Conservation (phyloP, 2,797 vertebrate genomes). For the Nannoperca australis region DNA sequence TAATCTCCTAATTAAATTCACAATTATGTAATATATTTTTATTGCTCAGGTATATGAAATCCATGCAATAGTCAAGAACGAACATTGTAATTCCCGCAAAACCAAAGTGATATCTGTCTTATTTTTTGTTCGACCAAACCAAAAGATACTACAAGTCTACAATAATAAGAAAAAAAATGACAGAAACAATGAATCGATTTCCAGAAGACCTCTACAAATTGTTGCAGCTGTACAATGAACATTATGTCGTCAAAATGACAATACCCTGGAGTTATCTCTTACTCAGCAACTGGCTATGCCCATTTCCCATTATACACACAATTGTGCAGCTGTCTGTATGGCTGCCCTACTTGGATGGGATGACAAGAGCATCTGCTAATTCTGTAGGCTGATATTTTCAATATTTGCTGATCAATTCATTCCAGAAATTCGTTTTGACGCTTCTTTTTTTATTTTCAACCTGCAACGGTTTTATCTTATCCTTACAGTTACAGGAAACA, state of each 20-base stretch:
- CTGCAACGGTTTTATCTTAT: constrained; percentile 4
- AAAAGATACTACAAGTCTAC: neutral
- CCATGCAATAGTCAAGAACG: neutral
- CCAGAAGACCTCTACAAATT: neutral
- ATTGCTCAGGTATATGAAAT: neutral
- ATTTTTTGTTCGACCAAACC: neutral
- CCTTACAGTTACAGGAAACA: constrained; percentile 5
- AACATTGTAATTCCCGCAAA: neutral
- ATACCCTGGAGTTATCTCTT: neutral
- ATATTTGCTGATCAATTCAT: neutral
- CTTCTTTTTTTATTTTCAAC: neutral
- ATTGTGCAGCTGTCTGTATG: neutral
- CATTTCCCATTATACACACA: neutral
- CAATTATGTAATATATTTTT: too few species aligned
- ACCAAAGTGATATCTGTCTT: neutral
- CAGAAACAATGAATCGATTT: neutral
- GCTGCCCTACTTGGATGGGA: neutral
- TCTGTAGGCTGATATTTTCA: neutral
- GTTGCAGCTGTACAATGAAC: neutral
- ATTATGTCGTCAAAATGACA: constrained; percentile 7
- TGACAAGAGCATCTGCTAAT: neutral
- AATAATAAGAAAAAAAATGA: neutral
- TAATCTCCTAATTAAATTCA: neutral
- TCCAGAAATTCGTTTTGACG: neutral
- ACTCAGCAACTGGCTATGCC: constrained; percentile 14